phyloP scores from a whole-genome alignment of 2,797 vertebrate species.

The Poecilia velifera region DNA sequence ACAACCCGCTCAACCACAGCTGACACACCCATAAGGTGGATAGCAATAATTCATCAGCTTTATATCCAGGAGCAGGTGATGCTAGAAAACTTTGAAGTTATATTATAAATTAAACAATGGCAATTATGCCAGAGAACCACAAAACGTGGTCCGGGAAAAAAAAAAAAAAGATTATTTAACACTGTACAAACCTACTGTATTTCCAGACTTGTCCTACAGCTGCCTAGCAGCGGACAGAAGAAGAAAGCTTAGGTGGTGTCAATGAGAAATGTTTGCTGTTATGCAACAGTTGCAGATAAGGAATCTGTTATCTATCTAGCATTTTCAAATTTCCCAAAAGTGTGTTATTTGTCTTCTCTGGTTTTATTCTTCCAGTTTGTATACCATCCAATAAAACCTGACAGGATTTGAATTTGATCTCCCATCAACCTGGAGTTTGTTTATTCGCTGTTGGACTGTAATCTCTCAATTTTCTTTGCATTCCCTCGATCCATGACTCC shows the following conservation, averaged over 20 bases:
- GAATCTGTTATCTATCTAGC: background rate
- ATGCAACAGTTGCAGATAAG: background rate
- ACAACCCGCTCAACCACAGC: background rate
- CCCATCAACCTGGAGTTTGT: background rate
- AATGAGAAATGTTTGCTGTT: background rate
- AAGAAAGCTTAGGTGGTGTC: background rate
- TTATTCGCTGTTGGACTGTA: slow-evolving; percentile 6
- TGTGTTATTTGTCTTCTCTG: background rate
- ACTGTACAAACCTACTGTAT: background rate
- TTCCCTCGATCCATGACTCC: slow-evolving; percentile 34
- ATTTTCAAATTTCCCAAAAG: background rate
- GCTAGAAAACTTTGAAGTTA: background rate
- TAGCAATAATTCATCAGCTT: background rate
- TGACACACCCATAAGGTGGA: background rate
- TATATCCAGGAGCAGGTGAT: background rate
- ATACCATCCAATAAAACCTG: background rate
- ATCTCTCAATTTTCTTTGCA: slow-evolving; percentile 17
- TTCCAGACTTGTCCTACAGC: background rate
- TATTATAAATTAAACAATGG: background rate
- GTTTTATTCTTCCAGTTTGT: background rate
- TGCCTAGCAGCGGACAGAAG: background rate
- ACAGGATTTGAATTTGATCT: background rate
- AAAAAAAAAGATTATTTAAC: background rate
- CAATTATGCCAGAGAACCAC: background rate
- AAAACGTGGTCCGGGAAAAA: background rate